Evolutionary conservation across 2,113 vertebrate species (phyloP).

Genomic region (Oryzias javanicus): DNA sequence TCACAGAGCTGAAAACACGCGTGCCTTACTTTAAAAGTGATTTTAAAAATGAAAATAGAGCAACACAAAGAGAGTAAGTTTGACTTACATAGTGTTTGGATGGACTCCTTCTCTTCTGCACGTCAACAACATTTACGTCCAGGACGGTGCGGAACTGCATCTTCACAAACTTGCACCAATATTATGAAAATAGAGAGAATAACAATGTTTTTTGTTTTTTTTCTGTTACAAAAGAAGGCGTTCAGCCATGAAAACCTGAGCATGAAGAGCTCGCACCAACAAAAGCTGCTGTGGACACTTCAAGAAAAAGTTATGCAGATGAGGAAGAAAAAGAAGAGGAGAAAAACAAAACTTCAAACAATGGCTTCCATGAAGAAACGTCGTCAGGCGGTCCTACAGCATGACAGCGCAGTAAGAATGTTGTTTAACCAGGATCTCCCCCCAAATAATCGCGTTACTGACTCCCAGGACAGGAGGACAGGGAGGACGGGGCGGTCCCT

Average conservation of each 20-base stretch:
- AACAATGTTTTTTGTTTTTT: too few species aligned
- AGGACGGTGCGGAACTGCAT: constrained; percentile 86
- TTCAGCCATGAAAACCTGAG: constrained; percentile 43
- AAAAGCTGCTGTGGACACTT: background rate
- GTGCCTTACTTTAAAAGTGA: too few species aligned
- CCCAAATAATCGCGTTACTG: constrained; percentile 30
- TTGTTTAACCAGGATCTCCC: constrained; percentile 33
- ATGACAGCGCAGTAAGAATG: constrained; percentile 50
- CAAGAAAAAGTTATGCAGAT: constrained; percentile 1
- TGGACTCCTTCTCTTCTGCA: constrained; percentile 91
- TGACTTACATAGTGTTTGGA: constrained; percentile 93
- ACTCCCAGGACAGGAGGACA: background rate
- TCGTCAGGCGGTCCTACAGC: constrained; percentile 31
- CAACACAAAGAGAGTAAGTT: background rate
- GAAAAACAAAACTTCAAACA: background rate
- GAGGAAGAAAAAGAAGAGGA: background rate
- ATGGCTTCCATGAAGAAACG: constrained; percentile 23
- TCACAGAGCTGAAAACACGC: too few species aligned
- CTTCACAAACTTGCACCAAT: constrained; percentile 26
- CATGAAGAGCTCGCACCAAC: background rate
- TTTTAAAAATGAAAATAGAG: background rate
- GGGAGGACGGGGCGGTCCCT: constrained; percentile 37
- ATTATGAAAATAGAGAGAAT: background rate
- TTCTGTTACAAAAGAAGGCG: background rate
- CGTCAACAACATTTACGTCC: constrained; percentile 89